A percentile compares a stretch with the other conserved stretches of the same genome.
These are phyloP conservation scores for Semnornis frantzii DNA, from an alignment of 2,113 vertebrate genomes.

Conservation along the genomic window DNA sequence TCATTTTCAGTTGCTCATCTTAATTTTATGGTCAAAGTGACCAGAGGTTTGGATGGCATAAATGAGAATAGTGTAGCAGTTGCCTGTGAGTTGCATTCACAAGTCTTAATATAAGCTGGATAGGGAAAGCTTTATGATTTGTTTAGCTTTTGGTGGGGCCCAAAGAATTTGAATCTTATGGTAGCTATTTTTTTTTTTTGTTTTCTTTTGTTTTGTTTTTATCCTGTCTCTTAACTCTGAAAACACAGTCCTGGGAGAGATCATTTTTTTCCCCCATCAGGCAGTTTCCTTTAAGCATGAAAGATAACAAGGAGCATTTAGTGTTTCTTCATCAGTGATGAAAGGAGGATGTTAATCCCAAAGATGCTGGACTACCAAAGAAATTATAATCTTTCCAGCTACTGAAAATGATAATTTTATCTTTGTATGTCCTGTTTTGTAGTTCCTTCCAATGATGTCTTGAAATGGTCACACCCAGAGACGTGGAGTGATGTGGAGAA, in stretches of 20 bases:
- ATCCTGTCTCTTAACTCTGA: not conserved
- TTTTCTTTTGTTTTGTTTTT: not conserved
- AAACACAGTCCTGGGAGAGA: not conserved
- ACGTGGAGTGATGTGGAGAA: slow-evolving; percentile 66
- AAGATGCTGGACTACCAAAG: not conserved
- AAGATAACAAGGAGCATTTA: not conserved
- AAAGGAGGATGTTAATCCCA: not conserved
- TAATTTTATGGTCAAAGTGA: not conserved
- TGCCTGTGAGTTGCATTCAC: not conserved
- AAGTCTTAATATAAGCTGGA: not conserved
- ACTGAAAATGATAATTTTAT: not conserved
- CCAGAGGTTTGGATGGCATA: not conserved
- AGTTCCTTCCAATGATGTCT: slow-evolving; percentile 42
- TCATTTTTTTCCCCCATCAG: not conserved
- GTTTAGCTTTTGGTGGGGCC: not conserved
- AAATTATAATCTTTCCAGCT: not conserved
- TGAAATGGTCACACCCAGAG: slow-evolving; percentile 73
- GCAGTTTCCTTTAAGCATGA: not conserved
- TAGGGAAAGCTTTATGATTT: not conserved
- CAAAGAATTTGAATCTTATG: not conserved
- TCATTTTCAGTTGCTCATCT: not conserved
- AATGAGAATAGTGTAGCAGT: not conserved
- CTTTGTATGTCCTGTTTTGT: slow-evolving; percentile 11
- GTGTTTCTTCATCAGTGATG: not conserved
- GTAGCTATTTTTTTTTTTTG: not conserved